phyloP scores from a whole-genome alignment of 2,797 vertebrate species.

The Miichthys miiuy region DNA sequence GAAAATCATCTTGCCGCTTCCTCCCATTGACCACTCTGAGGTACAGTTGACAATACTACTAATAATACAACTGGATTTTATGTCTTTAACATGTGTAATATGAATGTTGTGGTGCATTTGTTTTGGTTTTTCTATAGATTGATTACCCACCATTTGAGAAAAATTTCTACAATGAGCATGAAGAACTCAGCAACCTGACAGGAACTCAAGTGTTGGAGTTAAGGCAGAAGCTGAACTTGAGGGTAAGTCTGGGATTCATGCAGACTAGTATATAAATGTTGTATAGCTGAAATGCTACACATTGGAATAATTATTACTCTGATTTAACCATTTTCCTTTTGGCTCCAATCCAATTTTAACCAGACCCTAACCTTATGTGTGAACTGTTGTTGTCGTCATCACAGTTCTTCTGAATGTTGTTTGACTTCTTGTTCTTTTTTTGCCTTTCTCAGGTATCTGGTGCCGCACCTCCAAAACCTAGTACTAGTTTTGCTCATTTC shows the following conservation, averaged over 20 bases:
- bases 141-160: conserved; percentile 99
- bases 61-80: not conserved
- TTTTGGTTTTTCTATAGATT: conserved; percentile 83
- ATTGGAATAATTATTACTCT: not conserved
- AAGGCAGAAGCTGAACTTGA: conserved; percentile 94
- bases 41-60: conserved; percentile 74
- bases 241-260: conserved; percentile 83
- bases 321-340: not conserved
- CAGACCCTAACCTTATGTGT: not conserved
- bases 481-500: conserved; percentile 98
- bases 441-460: conserved; percentile 90
- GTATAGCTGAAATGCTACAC: not conserved
- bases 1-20: conserved; percentile 97
- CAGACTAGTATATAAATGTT: not conserved
- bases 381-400: not conserved
- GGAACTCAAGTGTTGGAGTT: conserved; percentile 91
- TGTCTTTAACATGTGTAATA: not conserved
- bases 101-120: not conserved
- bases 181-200: conserved; percentile 93
- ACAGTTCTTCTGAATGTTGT: not conserved
- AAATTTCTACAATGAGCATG: conserved; percentile 97
- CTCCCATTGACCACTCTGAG: conserved; percentile 97
- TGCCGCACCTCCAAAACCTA: conserved; percentile 94
- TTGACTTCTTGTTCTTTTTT: not conserved
- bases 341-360: not conserved